Percentiles rank a stretch among this genome's conserved stretches.
phyloP scores from a whole-genome alignment of 2,113 vertebrate genomes.

The Stegostoma tigrinum region DNA sequence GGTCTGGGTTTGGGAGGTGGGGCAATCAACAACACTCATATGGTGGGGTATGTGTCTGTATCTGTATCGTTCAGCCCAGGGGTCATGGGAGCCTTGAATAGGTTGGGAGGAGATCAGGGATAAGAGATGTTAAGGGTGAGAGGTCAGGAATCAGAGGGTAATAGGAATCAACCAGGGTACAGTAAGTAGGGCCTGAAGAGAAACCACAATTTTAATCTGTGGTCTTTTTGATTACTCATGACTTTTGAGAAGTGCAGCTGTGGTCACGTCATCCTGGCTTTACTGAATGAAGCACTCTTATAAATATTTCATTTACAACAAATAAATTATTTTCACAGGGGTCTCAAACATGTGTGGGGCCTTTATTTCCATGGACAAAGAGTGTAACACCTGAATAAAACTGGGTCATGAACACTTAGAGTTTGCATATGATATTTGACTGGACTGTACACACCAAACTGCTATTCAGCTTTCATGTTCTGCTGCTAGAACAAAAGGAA shows the following conservation, averaged over 20 bases:
- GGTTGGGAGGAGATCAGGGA: background rate
- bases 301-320: no score
- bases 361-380: background rate
- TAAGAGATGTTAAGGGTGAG: background rate
- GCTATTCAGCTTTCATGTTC: background rate
- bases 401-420: background rate
- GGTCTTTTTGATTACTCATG: background rate
- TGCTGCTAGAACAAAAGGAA: background rate
- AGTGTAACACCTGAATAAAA: background rate
- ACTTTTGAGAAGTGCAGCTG: background rate
- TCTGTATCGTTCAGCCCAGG: background rate
- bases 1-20: background rate
- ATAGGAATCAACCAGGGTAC: background rate
- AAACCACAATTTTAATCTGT: background rate
- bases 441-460: background rate
- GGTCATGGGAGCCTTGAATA: background rate
- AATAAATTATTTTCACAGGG: background rate
- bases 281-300: background rate
- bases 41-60: background rate
- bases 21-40: background rate
- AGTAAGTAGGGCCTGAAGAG: background rate
- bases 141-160: background rate
- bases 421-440: no score
- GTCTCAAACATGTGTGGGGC: background rate
- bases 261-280: background rate